Evolutionary conservation across 2,888 invertebrate genomes (phyloP).

Genomic region (Drosophila kanekoi): DNA sequence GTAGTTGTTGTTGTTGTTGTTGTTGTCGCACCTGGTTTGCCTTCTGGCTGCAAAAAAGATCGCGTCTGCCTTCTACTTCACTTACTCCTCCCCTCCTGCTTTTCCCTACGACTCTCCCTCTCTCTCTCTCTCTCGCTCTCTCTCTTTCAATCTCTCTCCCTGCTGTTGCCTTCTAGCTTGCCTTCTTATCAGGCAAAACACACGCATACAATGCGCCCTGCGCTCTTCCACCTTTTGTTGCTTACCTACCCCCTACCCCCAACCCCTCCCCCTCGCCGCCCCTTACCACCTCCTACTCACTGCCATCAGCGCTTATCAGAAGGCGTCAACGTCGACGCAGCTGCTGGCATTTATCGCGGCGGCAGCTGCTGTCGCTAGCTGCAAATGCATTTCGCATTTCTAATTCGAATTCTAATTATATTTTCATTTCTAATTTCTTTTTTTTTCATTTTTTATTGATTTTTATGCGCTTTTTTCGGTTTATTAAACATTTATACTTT

Average conservation of each 20-base stretch:
- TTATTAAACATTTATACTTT: background rate
- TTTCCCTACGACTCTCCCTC: background rate
- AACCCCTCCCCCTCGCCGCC: background rate
- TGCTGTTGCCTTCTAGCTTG: background rate
- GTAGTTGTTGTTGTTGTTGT: conserved; percentile 20
- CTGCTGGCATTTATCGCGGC: conserved; percentile 37
- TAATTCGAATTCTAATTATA: conserved; percentile 26
- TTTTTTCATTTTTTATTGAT: conserved; percentile 42
- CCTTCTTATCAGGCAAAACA: conserved; percentile 13
- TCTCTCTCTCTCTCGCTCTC: background rate
- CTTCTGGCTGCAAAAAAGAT: conserved; percentile 33
- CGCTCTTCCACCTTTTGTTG: background rate
- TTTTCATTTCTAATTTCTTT: conserved; percentile 25
- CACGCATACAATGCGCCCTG: conserved; percentile 29
- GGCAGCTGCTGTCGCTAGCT: conserved; percentile 10
- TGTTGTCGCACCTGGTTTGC: conserved; percentile 43
- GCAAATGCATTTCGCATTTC: conserved; percentile 51
- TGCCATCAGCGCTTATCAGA: conserved; percentile 52
- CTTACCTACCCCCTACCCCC: background rate
- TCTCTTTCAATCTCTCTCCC: background rate
- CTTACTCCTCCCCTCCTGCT: too few relatives aligned
- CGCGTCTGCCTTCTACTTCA: conserved; percentile 4
- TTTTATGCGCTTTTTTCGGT: conserved; percentile 14
- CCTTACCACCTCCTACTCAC: background rate
- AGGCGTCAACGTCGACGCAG: conserved; percentile 26